phyloP scores from a whole-genome alignment of 2,888 invertebrate genomes.

The Protonemura montana region DNA sequence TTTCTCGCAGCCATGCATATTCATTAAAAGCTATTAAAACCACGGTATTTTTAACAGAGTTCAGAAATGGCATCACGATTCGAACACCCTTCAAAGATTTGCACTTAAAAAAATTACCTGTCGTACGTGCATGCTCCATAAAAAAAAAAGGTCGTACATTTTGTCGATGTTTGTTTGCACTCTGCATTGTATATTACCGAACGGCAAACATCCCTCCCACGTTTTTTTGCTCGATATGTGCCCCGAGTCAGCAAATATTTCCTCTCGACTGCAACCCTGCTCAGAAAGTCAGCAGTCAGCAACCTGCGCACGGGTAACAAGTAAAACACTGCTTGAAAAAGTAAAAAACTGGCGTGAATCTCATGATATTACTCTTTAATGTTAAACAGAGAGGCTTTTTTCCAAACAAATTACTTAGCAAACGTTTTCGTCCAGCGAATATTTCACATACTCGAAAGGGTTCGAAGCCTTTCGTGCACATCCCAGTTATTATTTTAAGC shows the following conservation, averaged over 20 bases:
- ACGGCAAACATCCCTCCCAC: not conserved
- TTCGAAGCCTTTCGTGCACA: not conserved
- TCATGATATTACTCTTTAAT: not conserved
- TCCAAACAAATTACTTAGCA: not conserved
- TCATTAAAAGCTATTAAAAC: constrained; percentile 12
- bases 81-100: not conserved
- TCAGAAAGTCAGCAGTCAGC: not conserved
- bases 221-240: not conserved
- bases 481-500: not conserved
- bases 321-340: not conserved
- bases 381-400: not conserved
- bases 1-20: not conserved
- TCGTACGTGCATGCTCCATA: not conserved
- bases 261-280: not conserved
- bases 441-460: not conserved
- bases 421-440: not conserved
- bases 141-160: not conserved
- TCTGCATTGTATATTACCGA: not conserved
- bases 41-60: not conserved
- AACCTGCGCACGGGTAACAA: not conserved
- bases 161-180: not conserved
- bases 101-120: not conserved
- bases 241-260: not conserved
- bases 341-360: not conserved
- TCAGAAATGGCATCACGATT: not conserved